Evolutionary conservation across 2,797 vertebrate genomes (phyloP), one percentile per base, ranked within the genome.

Genomic region (Nothura maculosa): DNA sequence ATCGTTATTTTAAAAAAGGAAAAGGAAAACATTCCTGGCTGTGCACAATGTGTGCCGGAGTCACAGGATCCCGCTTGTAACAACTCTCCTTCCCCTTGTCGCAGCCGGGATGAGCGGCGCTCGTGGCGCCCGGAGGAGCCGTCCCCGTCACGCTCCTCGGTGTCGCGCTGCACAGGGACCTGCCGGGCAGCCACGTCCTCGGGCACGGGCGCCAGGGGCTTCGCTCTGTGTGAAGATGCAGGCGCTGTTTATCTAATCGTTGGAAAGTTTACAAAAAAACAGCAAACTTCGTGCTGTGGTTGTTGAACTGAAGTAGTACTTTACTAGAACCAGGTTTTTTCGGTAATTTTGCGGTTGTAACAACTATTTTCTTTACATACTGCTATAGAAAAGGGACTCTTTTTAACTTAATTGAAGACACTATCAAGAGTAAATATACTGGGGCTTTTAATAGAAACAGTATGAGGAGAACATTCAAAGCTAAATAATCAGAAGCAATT

Each of bases 401-500:
- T 96, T 89, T 94, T 85, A 94, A 96, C 97, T 97, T 98, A 98
- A 98, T 97, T 98, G 97, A 98, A 98, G 97, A 98, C 98, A 98
- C 97, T 96, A 97, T 98, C 96, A 96, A 97, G 97, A 89, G 81
- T 97, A 97, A 98, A 98, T 97, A 96, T 89, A 96, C 96, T 93
- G 92, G 84, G 82, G 87, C 94, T 98, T 96, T 97, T 97, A 98
- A 98, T 97, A 98, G 97, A 97, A 97, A 97, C 97, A 97, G 77
- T 94, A 97, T 97, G 97, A 97, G 94, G 93, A 72, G 97, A 96
- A 96, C 91, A 97, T 96, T 97, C 96, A 97, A 97, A 96, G 96
- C 96, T 96, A 96, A 97, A 97, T 97, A 97, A 97, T 97, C 96
- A 97, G 97, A 97, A 97, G 97, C 96, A 97, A 98, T 98, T 98